Evolutionary conservation across 2,888 invertebrate genomes (phyloP), one percentile per base, ranked within the genome.

Genomic region (Notodonta ziczac): DNA sequence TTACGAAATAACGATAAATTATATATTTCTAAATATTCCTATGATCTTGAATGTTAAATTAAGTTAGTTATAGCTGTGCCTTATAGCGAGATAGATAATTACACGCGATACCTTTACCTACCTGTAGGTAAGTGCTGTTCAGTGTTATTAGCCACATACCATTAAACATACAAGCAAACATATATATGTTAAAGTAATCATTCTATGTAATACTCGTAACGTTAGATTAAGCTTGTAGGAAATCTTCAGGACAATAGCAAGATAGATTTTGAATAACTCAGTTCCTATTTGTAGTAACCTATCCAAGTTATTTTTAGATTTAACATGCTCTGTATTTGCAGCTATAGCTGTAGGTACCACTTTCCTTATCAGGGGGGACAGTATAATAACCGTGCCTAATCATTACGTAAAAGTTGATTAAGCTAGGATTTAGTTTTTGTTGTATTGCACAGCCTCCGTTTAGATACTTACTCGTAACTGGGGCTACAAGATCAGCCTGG

Each of bases 401-500:
- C 35, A 7, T 35, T 32, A 53, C 16, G 13, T 13, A 13, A 53
- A 53, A 35, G 53, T 53, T 53, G 10, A 53, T 53, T 35, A 53
- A 53, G 13, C 7, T n/a, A 12, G 35, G 5, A 53, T 53, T 53
- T n/a, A 53, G 35, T 53, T 32, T 35, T 35, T 53, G 16, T 53
- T 16, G 12, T 53, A 13, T 55, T 40, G 40, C 55, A 39, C n/a
- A 40, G 14, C 9, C 39, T 39, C 55, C 12, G 39, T 56, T 44
- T 3, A 24, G 16, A 52, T 3, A 42, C 14, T 57, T 3, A 42
- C 14, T 57, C 14, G 16, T n/a, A 52, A 53, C 56, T 42, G 42
- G 62, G 48, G 62, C 70, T 60, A 68, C 65, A 62, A 60, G 59
- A 59, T 61, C 61, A 64, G 32, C 59, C 60, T 63, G 64, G 59